Base-by-base conservation (phyloP, 1,140 invertebrate species). In the Drosophila aff. region DNA sequence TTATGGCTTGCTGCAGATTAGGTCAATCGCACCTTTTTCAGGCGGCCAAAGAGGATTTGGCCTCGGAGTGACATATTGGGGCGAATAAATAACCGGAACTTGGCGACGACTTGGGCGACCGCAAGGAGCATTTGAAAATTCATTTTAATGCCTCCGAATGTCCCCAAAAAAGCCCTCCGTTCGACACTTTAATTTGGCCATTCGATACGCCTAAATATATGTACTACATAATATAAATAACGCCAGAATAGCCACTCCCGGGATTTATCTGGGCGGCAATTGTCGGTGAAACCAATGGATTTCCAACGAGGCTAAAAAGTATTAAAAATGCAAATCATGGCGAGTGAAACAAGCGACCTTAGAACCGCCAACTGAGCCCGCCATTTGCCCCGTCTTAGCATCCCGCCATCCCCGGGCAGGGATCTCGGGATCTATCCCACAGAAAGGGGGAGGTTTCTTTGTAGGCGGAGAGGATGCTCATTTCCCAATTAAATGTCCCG, bases 401-500 rank as follows among this genome's bases (percentile, higher is more conserved):
- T 15, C 53, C 21, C 21, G 21, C 21, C 53, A 3, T 16, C 18
- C 31, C 15, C 21, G 11, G 53, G 21, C 53, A 7, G 36, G 36
- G 53, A 57, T 40, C 36, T 40, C 2, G 26, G 49, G 31, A 52
- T 52, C 50, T 33, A 40, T 31, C n/a, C 38, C 11, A 21, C 11
- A 9, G 28, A 49, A 59, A 76, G 43, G 57, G 55, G 62, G 33
- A 57, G 50, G 61, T 40, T 36, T 62, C 31, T n/a, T 0, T 15
- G 26, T 57, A 55, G 61, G 50, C 69, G 49, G 53, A 23, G 60
- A 71, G 53, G 62, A 44, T 68, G 76, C 76, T 69, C 81, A 46
- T 84, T 81, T 87, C 76, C 61, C 82, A 87, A 87, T 87, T 81
- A 90, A 91, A 90, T 89, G 53, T 64, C 64, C 67, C n/a, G 63